Conservation (phyloP, 2,113 vertebrate species). For the Mastomys coucha region DNA sequence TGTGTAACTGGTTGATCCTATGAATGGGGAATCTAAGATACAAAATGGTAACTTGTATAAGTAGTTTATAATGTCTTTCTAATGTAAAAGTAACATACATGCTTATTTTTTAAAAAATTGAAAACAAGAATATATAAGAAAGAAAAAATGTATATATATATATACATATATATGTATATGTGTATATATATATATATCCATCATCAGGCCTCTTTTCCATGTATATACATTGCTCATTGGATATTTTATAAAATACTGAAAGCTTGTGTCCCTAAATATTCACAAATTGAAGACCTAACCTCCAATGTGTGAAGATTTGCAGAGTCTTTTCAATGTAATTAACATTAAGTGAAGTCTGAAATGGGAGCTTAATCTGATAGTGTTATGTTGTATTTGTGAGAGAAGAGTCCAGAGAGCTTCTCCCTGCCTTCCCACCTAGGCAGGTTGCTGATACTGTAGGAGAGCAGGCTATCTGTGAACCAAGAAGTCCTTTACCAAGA, state of each 20-base stretch:
- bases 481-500: neutral
- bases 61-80: neutral
- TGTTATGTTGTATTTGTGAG: neutral
- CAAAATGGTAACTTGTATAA: neutral
- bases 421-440: neutral
- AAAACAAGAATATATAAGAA: conserved; percentile 20
- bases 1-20: neutral
- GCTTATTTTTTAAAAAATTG: neutral
- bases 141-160: too few relatives aligned
- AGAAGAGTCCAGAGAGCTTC: neutral
- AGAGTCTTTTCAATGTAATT: neutral
- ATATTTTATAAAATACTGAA: neutral
- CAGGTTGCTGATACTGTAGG: neutral
- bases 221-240: neutral
- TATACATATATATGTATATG: too few relatives aligned
- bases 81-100: neutral
- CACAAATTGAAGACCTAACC: conserved; percentile 1
- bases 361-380: neutral
- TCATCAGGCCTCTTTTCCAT: neutral
- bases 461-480: neutral
- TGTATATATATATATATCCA: neutral
- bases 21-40: neutral
- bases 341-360: neutral
- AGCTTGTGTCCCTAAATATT: neutral
- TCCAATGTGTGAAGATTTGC: neutral